Percentiles rank a stretch among this genome's conserved stretches.
These are phyloP conservation scores for Melipona beecheii DNA, from an alignment of 2,888 invertebrate genomes.

Conservation along the genomic window DNA sequence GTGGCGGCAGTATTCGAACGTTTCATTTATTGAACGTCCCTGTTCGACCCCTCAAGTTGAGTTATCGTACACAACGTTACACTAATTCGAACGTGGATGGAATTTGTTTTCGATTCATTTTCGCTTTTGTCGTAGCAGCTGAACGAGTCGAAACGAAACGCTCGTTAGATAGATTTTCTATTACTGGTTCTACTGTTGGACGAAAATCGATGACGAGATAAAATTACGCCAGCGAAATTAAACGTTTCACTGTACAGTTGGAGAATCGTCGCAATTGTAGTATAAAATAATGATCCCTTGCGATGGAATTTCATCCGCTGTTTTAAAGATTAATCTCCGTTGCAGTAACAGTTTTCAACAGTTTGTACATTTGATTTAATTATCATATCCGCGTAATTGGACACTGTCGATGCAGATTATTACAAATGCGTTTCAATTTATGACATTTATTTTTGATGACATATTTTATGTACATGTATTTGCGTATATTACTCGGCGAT, in stretches of 20 bases:
- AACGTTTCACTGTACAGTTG: neutral
- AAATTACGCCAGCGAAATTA: neutral
- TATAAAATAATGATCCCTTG: neutral
- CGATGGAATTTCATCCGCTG: neutral
- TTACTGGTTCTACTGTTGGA: neutral
- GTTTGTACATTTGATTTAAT: neutral
- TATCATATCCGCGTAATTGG: neutral
- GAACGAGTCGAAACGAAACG: neutral
- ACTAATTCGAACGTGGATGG: neutral
- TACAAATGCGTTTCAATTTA: neutral
- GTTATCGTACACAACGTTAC: neutral
- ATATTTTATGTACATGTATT: neutral
- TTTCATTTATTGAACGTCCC: neutral
- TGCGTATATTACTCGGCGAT: neutral
- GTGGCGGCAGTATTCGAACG: slow-evolving; percentile 36
- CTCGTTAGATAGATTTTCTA: neutral
- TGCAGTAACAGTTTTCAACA: neutral
- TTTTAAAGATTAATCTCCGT: neutral
- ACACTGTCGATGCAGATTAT: neutral
- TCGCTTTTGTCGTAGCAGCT: no score
- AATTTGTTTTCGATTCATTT: neutral
- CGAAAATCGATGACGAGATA: neutral
- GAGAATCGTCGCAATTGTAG: neutral
- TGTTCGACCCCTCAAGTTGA: neutral
- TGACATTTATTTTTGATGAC: neutral